These are phyloP conservation scores for Hypocryptadius cinnamomeus DNA, from an alignment of 2,113 vertebrate species.

Conservation along the genomic window DNA sequence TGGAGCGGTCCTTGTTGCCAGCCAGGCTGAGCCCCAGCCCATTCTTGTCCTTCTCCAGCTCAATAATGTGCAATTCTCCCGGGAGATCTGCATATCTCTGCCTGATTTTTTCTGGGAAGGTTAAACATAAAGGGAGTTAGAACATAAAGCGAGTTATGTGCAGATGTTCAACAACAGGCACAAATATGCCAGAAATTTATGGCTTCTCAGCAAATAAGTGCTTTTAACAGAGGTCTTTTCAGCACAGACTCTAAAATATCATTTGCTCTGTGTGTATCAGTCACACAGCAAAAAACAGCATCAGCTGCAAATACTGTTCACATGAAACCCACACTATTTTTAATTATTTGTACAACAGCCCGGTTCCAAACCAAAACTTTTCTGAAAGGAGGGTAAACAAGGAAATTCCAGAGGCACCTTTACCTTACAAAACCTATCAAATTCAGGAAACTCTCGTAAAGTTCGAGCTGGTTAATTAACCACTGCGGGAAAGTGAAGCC, in stretches of 20 bases:
- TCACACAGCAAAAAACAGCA: background rate
- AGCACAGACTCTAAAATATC: background rate
- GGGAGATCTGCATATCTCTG: conserved; percentile 89
- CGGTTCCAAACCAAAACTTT: background rate
- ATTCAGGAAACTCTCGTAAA: background rate
- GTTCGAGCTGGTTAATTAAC: conserved; percentile 7
- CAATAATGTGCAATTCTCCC: conserved; percentile 88
- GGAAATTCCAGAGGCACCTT: background rate
- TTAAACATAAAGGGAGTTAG: background rate
- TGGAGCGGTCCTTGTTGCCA: conserved; percentile 89
- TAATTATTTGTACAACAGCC: background rate
- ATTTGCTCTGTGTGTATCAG: background rate
- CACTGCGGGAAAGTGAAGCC: background rate
- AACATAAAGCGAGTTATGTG: background rate
- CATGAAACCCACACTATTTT: background rate
- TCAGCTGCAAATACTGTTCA: background rate
- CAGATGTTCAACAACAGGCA: background rate
- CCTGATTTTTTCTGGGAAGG: conserved; percentile 83
- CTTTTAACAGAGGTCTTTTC: background rate
- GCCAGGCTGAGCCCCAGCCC: conserved; percentile 93
- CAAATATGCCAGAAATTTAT: background rate
- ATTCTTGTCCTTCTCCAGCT: conserved; percentile 93
- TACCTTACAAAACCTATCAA: background rate
- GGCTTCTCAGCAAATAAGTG: background rate
- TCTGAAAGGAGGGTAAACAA: background rate